Evolutionary conservation across 2,888 invertebrate genomes (phyloP), one percentile per base, ranked within the genome.

Genomic region (Drosophila glabriapex): DNA sequence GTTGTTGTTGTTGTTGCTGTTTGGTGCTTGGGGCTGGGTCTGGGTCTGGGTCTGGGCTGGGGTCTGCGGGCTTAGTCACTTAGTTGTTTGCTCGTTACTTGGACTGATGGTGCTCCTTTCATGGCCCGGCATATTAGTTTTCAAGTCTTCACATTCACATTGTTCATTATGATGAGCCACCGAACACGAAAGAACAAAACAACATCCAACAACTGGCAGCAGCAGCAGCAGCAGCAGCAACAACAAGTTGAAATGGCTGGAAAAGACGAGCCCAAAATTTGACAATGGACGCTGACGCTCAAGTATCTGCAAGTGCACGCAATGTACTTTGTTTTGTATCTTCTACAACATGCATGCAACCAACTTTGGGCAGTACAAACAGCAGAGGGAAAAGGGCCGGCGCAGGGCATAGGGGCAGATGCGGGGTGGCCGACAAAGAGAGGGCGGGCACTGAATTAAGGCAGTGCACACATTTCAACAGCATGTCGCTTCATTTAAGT

Each of bases 401-500:
- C 53, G 16, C 16, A 12, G 14, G 29, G 55, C 46, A 55, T 25
- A 56, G 39, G n/a, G 28, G 39, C 9, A 14, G 16, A 50, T 41
- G 37, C 35, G 55, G 14, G 46, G 33, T 28, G 19, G 62, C 12
- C 37, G 39, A 46, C 22, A 16, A 2, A 16, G 49, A 39, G 58
- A 33, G 68, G 64, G 61, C 49, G 68, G 62, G 12, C 37, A 29
- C 61, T 63, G 67, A 83, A 68, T 73, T 75, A 69, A 70, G 89
- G 82, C 89, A 83, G 72, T 72, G 73, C 88, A 87, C 82, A 85
- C 90, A 85, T 85, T 85, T 85, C 85, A 85, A 85, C 85, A 90
- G 80, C 85, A 90, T 88, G 87, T 89, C 91, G 91, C 91, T 90
- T 86, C 85, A 89, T 87, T 90, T 86, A 90, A 90, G 90, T 87